Conservation (phyloP, 2,113 vertebrate species). For the Erythrocercus mccallii region DNA sequence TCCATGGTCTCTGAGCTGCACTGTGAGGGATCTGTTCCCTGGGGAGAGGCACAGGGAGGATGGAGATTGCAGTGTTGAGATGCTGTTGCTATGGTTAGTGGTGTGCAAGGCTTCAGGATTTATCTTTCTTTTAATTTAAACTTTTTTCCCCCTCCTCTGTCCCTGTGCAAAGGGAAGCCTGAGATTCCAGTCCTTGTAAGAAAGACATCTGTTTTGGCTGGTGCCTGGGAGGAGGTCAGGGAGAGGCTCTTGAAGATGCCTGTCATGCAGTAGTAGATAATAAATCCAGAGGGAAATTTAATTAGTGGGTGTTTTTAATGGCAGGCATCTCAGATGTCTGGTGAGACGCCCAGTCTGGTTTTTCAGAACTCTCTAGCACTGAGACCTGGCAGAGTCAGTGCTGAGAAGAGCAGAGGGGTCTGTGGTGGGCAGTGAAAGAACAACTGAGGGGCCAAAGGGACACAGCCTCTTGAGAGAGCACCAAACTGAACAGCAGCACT, state of each 20-base stretch:
- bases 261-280: background rate
- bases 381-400: background rate
- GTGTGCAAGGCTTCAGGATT: background rate
- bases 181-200: background rate
- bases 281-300: background rate
- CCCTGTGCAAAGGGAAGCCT: background rate
- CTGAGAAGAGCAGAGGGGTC: background rate
- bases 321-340: background rate
- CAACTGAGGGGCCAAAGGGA: background rate
- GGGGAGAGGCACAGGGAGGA: background rate
- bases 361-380: background rate
- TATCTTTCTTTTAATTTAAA: background rate
- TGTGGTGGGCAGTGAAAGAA: background rate
- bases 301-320: background rate
- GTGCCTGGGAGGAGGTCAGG: background rate
- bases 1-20: background rate
- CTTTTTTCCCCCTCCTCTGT: background rate
- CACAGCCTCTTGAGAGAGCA: background rate
- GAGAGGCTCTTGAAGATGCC: background rate
- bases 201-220: background rate
- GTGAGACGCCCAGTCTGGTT: background rate
- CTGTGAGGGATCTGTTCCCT: background rate
- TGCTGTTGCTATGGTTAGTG: conserved; percentile 34
- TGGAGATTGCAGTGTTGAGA: background rate
- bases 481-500: background rate